phyloP scores from a whole-genome alignment of 2,797 vertebrate species.

The Lagodon rhomboides region DNA sequence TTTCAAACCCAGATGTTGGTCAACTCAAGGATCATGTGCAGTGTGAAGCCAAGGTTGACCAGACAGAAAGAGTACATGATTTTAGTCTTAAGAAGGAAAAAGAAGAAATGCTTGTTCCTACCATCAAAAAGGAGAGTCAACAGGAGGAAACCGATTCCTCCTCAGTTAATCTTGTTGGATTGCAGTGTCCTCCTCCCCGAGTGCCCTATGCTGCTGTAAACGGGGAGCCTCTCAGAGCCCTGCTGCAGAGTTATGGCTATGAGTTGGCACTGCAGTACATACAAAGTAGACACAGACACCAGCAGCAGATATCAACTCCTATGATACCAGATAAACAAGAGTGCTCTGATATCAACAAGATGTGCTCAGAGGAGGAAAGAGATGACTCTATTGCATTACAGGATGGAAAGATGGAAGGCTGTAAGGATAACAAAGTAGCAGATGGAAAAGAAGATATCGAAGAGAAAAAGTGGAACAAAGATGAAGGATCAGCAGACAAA shows the following conservation, averaged over 20 bases:
- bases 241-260: slow-evolving; percentile 98
- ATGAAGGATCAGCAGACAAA: slow-evolving; percentile 43
- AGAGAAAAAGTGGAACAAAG: slow-evolving; percentile 48
- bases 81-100: slow-evolving; percentile 78
- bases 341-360: slow-evolving; percentile 54
- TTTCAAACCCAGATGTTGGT: slow-evolving; percentile 39
- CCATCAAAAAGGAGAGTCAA: slow-evolving; percentile 64
- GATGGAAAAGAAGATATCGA: slow-evolving; percentile 38
- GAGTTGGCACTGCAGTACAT: slow-evolving; percentile 98
- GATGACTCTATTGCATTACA: slow-evolving; percentile 42
- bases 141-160: slow-evolving; percentile 61
- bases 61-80: slow-evolving; percentile 85
- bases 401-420: slow-evolving; percentile 35
- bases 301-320: slow-evolving; percentile 87
- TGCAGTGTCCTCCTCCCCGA: slow-evolving; percentile 91
- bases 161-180: slow-evolving; percentile 76
- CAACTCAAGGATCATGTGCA: slow-evolving; percentile 52
- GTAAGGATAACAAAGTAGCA: slow-evolving; percentile 26
- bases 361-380: slow-evolving; percentile 54
- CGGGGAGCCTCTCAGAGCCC: slow-evolving; percentile 92
- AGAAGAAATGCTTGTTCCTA: slow-evolving; percentile 52
- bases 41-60: slow-evolving; percentile 63
- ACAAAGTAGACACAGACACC: slow-evolving; percentile 95
- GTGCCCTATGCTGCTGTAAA: slow-evolving; percentile 92
- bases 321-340: slow-evolving; percentile 60